These are phyloP conservation scores for Heliopora coerulea DNA, from an alignment of 92 coral and sea anemone species.

Conservation along the genomic window DNA sequence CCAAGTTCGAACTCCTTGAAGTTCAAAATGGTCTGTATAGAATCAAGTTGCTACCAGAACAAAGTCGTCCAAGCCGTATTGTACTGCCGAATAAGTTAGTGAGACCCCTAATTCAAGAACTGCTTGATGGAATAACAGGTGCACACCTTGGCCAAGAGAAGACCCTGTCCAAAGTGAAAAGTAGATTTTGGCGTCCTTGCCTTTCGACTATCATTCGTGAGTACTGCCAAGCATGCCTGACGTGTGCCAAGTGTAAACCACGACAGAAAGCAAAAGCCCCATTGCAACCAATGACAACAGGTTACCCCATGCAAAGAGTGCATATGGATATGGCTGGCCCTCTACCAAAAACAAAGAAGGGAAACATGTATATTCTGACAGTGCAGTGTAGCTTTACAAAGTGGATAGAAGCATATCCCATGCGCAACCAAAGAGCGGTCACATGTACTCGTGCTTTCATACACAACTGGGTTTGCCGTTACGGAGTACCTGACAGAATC, in stretches of 20 bases:
- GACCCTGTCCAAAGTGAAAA: conserved; percentile 46
- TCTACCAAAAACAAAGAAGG: background rate
- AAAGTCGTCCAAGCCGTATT: conserved; percentile 27
- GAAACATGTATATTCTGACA: background rate
- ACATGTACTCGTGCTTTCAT: conserved; percentile 44
- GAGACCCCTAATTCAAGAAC: conserved; percentile 20
- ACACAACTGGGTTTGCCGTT: conserved; percentile 27
- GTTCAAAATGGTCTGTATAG: conserved; percentile 42
- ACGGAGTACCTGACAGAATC: conserved; percentile 50
- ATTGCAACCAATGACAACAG: conserved; percentile 18
- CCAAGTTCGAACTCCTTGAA: conserved; percentile 41
- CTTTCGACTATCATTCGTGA: conserved; percentile 22
- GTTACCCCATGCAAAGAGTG: conserved; percentile 44
- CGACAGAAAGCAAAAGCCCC: conserved; percentile 4
- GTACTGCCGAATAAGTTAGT: conserved; percentile 45
- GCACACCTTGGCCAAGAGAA: conserved; percentile 39
- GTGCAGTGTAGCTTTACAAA: conserved; percentile 16
- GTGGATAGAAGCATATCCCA: conserved; percentile 44
- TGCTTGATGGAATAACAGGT: conserved; percentile 48
- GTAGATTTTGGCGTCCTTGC: conserved; percentile 46
- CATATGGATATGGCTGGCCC: conserved; percentile 28
- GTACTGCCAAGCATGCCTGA: conserved; percentile 4
- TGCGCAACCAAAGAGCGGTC: conserved; percentile 47
- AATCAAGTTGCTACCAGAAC: conserved; percentile 22
- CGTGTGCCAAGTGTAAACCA: conserved; percentile 47